Evolutionary conservation across 2,113 vertebrate species (phyloP).

Genomic region (Istiophorus platypterus): DNA sequence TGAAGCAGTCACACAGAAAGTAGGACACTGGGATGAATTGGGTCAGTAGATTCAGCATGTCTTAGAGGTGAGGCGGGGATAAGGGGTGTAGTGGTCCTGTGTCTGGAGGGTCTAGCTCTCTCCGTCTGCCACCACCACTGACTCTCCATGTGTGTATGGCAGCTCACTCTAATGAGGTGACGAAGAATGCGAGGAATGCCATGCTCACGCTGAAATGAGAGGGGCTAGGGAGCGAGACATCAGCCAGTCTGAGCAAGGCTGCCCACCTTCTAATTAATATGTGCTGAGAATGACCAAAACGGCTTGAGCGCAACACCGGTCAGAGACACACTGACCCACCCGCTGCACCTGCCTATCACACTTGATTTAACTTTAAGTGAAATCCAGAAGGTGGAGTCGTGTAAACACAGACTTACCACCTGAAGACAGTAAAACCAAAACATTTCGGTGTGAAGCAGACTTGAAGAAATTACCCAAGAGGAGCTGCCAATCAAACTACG

Average conservation of each 20-base stretch:
- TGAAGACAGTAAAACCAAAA: slow-evolving; percentile 66
- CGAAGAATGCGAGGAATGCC: slow-evolving; percentile 85
- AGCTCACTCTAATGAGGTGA: slow-evolving; percentile 83
- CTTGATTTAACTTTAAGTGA: slow-evolving; percentile 52
- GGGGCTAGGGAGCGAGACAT: slow-evolving; percentile 70
- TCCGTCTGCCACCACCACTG: slow-evolving; percentile 61
- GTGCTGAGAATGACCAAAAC: slow-evolving; percentile 68
- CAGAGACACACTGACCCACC: slow-evolving; percentile 45
- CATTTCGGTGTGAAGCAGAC: slow-evolving; percentile 63
- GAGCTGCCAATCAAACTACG: slow-evolving; percentile 33
- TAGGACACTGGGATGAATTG: slow-evolving; percentile 55
- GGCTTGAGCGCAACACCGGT: slow-evolving; percentile 29
- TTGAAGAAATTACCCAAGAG: slow-evolving; percentile 42
- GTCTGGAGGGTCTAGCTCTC: slow-evolving; percentile 39
- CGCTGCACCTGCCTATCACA: slow-evolving; percentile 44
- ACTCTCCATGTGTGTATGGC: slow-evolving; percentile 64
- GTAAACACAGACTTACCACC: slow-evolving; percentile 64
- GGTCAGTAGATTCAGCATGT: slow-evolving; percentile 60
- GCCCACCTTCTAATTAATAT: slow-evolving; percentile 79
- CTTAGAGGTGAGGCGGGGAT: slow-evolving; percentile 32
- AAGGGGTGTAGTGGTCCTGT: slow-evolving; percentile 33
- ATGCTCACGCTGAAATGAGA: slow-evolving; percentile 79
- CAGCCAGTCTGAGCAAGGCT: slow-evolving; percentile 58
- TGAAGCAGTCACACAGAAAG: slow-evolving; percentile 70
- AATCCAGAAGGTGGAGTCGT: slow-evolving; percentile 41